Conservation (phyloP, 2,888 invertebrate species). For the Netelia inedita region DNA sequence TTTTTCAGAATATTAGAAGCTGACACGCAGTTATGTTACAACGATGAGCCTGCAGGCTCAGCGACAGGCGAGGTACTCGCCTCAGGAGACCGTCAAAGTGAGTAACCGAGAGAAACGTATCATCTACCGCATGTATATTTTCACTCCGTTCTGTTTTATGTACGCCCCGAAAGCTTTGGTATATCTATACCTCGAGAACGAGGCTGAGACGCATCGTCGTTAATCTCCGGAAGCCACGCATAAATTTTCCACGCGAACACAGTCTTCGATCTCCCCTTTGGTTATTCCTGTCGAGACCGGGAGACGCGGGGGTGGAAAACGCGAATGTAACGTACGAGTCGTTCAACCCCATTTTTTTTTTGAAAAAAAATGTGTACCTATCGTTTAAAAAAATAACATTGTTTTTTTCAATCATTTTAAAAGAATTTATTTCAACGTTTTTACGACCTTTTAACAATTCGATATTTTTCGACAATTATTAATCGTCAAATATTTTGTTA, state of each 20-base stretch:
- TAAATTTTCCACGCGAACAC: conserved; percentile 40
- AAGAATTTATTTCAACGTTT: not conserved
- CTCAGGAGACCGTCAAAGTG: conserved; percentile 82
- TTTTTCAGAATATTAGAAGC: conserved; percentile 74
- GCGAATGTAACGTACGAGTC: not conserved
- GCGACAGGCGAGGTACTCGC: conserved; percentile 80
- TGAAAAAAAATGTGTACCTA: not conserved
- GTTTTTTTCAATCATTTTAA: not conserved
- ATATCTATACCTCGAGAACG: not conserved
- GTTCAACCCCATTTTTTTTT: not conserved
- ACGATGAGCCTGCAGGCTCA: conserved; percentile 81
- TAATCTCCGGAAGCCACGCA: conserved; percentile 41
- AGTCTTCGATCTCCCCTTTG: conserved; percentile 7
- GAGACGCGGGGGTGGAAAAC: not conserved
- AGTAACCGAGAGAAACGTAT: conserved; percentile 66
- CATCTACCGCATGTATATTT: conserved; percentile 27
- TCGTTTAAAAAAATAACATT: no score
- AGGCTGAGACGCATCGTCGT: conserved; percentile 32
- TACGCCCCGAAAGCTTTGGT: not conserved
- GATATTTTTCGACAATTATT: not conserved
- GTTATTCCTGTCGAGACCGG: not conserved
- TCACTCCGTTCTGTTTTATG: conserved; percentile 16
- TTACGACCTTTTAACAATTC: not conserved
- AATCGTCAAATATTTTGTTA: not conserved
- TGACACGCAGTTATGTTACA: conserved; percentile 77